Conservation (phyloP, 2,888 invertebrate genomes). For the Nemurella pictetii region DNA sequence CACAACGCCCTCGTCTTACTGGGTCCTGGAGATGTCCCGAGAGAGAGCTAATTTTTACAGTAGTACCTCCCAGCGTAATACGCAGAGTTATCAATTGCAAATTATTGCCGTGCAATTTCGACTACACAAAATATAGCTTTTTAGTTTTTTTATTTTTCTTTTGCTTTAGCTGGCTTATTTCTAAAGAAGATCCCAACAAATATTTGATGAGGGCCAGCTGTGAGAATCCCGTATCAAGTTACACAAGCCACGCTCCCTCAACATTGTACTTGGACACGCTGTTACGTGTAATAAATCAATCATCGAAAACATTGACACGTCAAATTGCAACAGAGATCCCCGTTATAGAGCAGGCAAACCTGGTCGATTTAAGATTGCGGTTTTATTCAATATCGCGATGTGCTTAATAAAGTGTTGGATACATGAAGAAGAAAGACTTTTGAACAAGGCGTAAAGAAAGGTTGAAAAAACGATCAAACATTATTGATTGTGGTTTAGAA, state of each 20-base stretch:
- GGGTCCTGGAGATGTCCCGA: background rate
- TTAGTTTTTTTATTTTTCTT: too few species aligned
- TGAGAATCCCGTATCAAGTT: too few species aligned
- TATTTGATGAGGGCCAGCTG: too few species aligned
- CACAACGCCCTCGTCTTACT: background rate
- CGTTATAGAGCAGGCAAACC: background rate
- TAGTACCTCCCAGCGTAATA: too few species aligned
- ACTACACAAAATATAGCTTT: too few species aligned
- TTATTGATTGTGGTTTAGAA: background rate
- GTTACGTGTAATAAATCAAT: background rate
- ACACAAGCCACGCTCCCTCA: too few species aligned
- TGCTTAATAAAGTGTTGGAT: background rate
- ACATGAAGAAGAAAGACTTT: background rate
- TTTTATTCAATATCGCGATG: background rate
- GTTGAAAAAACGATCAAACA: background rate
- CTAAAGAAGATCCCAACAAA: too few species aligned
- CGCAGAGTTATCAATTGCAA: too few species aligned
- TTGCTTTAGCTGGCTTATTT: too few species aligned
- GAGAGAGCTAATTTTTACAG: background rate
- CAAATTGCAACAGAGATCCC: background rate
- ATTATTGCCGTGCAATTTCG: too few species aligned
- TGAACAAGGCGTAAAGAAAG: background rate
- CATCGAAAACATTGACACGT: background rate
- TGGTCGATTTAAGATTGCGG: background rate
- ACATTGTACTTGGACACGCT: too few species aligned